A percentile compares a stretch with the other conserved stretches of the same genome.
These are phyloP conservation scores for Acanthoscelides obtectus DNA, from an alignment of 2,888 invertebrate species.

Conservation along the genomic window DNA sequence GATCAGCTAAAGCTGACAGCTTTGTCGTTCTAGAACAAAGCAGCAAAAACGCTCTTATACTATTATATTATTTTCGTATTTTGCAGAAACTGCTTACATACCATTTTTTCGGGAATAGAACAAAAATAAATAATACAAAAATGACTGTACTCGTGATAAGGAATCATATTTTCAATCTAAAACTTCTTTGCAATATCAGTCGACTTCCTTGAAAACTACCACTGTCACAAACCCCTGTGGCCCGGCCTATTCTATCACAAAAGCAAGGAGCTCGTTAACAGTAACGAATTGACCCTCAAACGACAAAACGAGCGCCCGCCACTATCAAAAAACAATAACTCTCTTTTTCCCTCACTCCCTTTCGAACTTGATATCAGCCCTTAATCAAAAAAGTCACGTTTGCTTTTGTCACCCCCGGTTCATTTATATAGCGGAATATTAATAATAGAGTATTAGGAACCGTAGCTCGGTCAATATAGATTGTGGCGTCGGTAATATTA, in stretches of 20 bases:
- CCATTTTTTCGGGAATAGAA: too few species aligned
- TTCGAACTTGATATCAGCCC: conserved; percentile 8
- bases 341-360: neutral
- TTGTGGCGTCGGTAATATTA: neutral
- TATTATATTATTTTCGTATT: too few species aligned
- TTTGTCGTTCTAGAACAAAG: too few species aligned
- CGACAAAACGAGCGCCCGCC: neutral
- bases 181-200: too few species aligned
- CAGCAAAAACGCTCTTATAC: too few species aligned
- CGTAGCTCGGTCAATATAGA: neutral
- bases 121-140: too few species aligned
- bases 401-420: conserved; percentile 11
- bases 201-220: too few species aligned
- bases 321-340: neutral
- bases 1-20: too few species aligned
- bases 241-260: neutral
- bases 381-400: conserved; percentile 21
- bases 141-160: too few species aligned
- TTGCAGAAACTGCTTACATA: too few species aligned
- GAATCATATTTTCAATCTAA: too few species aligned
- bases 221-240: too few species aligned
- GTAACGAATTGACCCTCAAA: neutral
- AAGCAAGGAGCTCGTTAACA: neutral
- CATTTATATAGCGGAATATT: neutral
- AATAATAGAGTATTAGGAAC: neutral